Evolutionary conservation across 2,797 vertebrate genomes (phyloP), one percentile per base, ranked within the genome.

Genomic region (Falco rusticolus): DNA sequence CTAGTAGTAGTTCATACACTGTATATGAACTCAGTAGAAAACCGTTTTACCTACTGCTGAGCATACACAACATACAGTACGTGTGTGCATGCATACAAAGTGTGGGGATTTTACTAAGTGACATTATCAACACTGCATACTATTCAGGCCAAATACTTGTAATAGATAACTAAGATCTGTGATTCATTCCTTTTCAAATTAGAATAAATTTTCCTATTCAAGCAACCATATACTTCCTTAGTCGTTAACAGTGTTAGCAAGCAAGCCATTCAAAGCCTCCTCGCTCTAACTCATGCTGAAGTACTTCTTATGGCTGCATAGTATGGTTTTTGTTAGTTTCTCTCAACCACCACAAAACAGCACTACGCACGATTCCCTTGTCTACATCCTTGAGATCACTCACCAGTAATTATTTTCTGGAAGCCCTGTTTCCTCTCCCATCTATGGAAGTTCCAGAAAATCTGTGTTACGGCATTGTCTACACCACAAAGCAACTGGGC

Each of bases 381-480:
- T 77, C 54, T 89, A 47, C 25, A 54, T 66, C 65, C 37, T 34
- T 24, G 68, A 93, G 31, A 78, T 68, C 70, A 76, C 34, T 72
- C 87, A 87, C n/a, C 24, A 84, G 41, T 12, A 92, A 75, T 69
- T 74, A 65, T 25, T 76, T 90, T 94, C 76, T 79, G 69, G 60
- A 86, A 84, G 85, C 50, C 64, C 78, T 82, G 26, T 83, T 75
- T 93, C 48, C 47, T 84, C 53, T 93, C 66, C 64, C 37, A 82
- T 63, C 78, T 93, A 83, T 2, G 11, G 45, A 89, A 87, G 29
- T 82, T 95, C 45, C 66, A 96, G 87, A 94, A 92, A 92, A 93
- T 75, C 69, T 80, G 47, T 85, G 43, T 91, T 93, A 59, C 20
- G 45, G 68, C 74, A 93, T 16, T 81, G 39, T 51, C 70, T 96